Conservation (phyloP, 2,797 vertebrate genomes). For the Cyclura pinguis region DNA sequence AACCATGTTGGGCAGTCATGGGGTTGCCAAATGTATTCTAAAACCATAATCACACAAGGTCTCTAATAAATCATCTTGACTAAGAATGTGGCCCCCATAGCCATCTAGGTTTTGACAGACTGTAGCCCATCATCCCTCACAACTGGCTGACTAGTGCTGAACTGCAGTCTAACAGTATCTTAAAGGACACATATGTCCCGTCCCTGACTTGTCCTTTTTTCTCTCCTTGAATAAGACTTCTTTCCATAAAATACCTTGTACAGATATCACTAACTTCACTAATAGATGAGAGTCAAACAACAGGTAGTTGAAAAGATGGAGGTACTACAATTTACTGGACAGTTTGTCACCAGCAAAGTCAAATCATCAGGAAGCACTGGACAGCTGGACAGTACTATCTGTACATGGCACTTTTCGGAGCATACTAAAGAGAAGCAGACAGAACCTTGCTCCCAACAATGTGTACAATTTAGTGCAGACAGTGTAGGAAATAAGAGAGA, state of each 20-base stretch:
- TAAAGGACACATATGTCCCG: background rate
- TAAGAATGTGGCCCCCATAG: too few species aligned
- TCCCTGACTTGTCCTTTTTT: background rate
- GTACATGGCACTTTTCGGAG: background rate
- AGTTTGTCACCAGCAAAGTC: background rate
- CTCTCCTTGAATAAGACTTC: too few species aligned
- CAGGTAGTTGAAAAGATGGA: background rate
- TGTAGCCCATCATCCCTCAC: background rate
- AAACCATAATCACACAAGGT: background rate
- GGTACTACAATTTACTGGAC: background rate
- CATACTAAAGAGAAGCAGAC: background rate
- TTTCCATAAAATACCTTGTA: background rate
- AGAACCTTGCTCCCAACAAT: background rate
- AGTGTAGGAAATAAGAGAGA: background rate
- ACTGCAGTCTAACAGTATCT: background rate
- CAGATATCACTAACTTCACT: background rate
- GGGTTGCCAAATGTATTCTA: background rate
- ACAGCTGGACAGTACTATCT: background rate
- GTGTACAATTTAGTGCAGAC: background rate
- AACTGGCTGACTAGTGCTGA: background rate
- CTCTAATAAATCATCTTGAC: background rate
- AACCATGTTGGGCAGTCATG: background rate
- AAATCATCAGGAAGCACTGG: background rate
- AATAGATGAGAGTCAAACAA: background rate
- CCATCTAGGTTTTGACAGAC: background rate